Percentiles rank a stretch among this genome's conserved stretches.
phyloP scores from a whole-genome alignment of 2,113 vertebrate species.

The Gymnogyps californianus region DNA sequence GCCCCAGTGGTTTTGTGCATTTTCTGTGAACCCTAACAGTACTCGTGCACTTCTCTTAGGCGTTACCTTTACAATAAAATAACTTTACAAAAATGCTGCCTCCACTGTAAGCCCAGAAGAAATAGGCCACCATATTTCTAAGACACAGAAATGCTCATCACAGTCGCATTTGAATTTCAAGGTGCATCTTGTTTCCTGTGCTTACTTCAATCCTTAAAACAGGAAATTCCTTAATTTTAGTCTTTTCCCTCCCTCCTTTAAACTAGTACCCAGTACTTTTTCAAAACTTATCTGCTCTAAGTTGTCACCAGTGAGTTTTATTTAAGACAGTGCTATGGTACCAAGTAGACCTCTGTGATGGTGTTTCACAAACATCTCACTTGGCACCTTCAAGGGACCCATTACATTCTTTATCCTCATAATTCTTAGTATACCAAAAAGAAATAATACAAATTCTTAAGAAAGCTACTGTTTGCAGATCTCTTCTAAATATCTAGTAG shows the following conservation, averaged over 20 bases:
- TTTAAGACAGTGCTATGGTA: neutral
- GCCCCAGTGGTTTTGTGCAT: fast-evolving
- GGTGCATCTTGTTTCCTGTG: neutral
- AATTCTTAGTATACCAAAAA: neutral
- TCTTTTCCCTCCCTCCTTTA: neutral
- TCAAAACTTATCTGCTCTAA: neutral
- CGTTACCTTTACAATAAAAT: neutral
- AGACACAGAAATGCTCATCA: neutral
- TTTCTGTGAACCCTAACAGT: neutral
- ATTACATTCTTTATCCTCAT: neutral
- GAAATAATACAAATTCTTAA: neutral
- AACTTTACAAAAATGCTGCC: neutral
- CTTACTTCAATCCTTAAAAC: neutral
- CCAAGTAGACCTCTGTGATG: neutral
- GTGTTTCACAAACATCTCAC: neutral
- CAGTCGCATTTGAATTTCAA: neutral
- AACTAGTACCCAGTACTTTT: neutral
- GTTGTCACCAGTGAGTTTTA: neutral
- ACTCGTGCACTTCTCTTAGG: fast-evolving
- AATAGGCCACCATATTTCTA: neutral
- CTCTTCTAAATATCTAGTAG: neutral
- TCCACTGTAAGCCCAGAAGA: neutral
- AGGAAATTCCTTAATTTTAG: neutral
- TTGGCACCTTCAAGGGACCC: neutral
- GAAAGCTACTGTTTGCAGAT: neutral